Base-by-base conservation (phyloP, 2,888 invertebrate species). In the Dyspetes luteomarginatus region DNA sequence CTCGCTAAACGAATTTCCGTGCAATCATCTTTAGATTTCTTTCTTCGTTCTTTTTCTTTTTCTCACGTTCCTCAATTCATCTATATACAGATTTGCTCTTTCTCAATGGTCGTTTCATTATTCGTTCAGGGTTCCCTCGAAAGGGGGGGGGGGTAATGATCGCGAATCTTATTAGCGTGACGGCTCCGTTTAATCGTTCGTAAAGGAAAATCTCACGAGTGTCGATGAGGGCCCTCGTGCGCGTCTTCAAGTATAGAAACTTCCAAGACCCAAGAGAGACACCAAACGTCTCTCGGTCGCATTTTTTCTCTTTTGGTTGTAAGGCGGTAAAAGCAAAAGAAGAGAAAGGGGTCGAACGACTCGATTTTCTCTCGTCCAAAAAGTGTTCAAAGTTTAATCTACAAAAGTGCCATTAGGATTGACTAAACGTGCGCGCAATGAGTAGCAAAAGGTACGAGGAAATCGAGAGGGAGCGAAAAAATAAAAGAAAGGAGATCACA, bases 301-400 rank as follows among this genome's bases (percentile, higher is more conserved):
- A 62, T 62, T 64, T 56, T 74, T 79, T 74, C 55, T 50, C 56
- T 52, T 64, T 58, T 78, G 43, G 48, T 56, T 43, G 7, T 22
- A 26, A 9, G n/a, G n/a, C 45, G 3, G 41, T 50, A 41, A 36
- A 50, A 50, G 48, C 15, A 24, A n/a, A n/a, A n/a, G 26, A 36
- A 17, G 36, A 45, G 55, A 73, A 69, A 72, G 56, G 43, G 43
- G 50, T 60, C 43, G 67, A 4, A 22, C 52, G 69, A 52, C 72
- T 77, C 80, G 80, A 75, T 75, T 82, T 50, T 52, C 55, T 62
- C 87, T 86, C 83, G 81, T n/a, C 78, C 83, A 85, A 82, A 84
- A 88, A 86, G 84, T 87, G 86, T 89, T 88, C 85, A 86, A 90
- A 90, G 83, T 89, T 89, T 88, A 88, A 89, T 89, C 88, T 88